A percentile compares a stretch with the other conserved stretches of the same genome.
phyloP scores from a whole-genome alignment of 2,797 vertebrate species.

The Columba guinea region DNA sequence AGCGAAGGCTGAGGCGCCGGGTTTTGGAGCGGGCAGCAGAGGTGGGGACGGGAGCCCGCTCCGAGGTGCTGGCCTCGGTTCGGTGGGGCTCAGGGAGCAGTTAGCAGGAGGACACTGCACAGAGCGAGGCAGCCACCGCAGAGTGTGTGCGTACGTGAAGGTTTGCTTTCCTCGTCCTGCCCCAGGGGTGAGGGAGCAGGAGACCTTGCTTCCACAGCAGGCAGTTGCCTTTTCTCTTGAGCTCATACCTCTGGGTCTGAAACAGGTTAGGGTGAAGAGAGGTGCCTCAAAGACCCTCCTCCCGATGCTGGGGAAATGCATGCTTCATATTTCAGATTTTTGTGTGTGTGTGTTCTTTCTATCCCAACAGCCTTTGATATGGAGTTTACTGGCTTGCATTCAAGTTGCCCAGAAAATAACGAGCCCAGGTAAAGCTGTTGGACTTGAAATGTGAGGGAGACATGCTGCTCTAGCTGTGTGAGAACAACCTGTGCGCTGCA shows the following conservation, averaged over 20 bases:
- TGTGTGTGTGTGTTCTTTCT: not conserved
- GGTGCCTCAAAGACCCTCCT: rapidly evolving
- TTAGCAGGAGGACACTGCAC: too few species aligned
- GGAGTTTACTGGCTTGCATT: constrained; percentile 77
- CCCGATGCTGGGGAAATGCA: rapidly evolving
- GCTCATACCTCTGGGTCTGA: rapidly evolving
- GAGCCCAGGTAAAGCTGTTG: constrained; percentile 69
- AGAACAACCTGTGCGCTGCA: rapidly evolving
- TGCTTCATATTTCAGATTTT: not conserved
- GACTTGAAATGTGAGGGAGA: not conserved
- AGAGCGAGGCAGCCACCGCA: too few species aligned
- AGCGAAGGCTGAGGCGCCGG: not conserved
- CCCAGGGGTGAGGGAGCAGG: not conserved
- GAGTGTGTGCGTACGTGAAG: too few species aligned
- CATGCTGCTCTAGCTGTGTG: not conserved
- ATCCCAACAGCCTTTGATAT: constrained; percentile 70
- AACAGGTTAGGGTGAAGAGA: rapidly evolving
- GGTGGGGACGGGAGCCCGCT: rapidly evolving
- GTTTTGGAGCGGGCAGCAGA: rapidly evolving
- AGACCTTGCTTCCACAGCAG: rapidly evolving
- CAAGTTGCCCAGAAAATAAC: not conserved
- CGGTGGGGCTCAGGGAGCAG: rapidly evolving
- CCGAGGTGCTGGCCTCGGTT: not conserved
- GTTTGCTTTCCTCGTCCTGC: too few species aligned
- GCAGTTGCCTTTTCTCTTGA: too few species aligned